phyloP scores from a whole-genome alignment of 2,113 vertebrate species.

The Oenanthe melanoleuca region DNA sequence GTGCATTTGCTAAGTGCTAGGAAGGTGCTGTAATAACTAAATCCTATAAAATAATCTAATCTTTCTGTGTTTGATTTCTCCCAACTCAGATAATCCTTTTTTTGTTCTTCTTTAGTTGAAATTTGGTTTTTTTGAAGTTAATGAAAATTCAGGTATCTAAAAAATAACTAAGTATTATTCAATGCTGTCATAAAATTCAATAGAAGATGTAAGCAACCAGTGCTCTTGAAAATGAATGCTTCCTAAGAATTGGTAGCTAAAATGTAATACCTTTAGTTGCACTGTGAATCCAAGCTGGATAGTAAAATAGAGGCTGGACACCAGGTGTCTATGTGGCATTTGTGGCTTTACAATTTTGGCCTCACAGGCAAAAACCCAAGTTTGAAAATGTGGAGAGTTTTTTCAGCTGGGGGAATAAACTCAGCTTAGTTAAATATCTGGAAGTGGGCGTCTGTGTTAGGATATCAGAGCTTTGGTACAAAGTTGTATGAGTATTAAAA shows the following conservation, averaged over 20 bases:
- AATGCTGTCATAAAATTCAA: neutral
- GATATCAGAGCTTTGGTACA: neutral
- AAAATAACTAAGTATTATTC: neutral
- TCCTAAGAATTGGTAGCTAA: neutral
- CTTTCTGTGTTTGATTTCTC: neutral
- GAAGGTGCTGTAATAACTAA: neutral
- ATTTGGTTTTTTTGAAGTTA: neutral
- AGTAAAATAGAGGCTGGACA: neutral
- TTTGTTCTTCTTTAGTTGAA: neutral
- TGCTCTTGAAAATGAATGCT: neutral
- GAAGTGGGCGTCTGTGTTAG: neutral
- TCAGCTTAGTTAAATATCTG: neutral
- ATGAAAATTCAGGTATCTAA: neutral
- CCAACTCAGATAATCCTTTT: neutral
- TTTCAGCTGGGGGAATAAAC: neutral
- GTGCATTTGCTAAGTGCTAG: neutral
- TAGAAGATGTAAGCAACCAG: neutral
- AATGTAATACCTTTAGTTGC: neutral
- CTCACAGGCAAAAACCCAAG: neutral
- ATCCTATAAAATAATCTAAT: neutral
- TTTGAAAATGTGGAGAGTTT: neutral
- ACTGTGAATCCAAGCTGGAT: neutral
- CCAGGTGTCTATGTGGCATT: neutral
- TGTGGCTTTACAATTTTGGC: neutral
- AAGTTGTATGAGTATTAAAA: neutral